A percentile compares a stretch with the other conserved stretches of the same genome.
Conservation (phyloP, 2,113 vertebrate species). For the Chaetodon trifascialis region DNA sequence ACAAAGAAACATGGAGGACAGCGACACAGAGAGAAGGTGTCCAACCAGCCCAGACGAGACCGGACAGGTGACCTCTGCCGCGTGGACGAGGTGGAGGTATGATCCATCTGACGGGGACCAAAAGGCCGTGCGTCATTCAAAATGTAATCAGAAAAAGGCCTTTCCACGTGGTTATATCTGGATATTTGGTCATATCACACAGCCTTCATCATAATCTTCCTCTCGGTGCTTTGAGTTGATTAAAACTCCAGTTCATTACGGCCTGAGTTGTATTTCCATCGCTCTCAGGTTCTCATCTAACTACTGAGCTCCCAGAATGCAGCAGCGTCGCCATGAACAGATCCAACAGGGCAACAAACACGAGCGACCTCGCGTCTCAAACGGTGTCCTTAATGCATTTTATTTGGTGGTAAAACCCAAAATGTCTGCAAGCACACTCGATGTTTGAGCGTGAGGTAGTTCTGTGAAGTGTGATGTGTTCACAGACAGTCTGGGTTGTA, state of each 20-base stretch:
- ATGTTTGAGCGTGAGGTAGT: neutral
- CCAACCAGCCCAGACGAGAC: no score
- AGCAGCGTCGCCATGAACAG: neutral
- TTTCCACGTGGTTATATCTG: no score
- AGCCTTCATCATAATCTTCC: no score
- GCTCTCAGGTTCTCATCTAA: neutral
- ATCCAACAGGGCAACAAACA: neutral
- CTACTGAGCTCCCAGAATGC: neutral
- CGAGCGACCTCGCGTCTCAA: no score
- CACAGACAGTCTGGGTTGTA: neutral
- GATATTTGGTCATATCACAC: no score
- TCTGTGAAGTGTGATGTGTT: neutral
- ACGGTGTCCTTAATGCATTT: neutral
- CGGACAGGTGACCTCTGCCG: no score
- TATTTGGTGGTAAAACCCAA: neutral
- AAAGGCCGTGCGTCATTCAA: no score
- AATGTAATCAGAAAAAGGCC: no score
- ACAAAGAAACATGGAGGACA: no score
- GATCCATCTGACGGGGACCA: no score
- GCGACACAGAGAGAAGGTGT: no score
- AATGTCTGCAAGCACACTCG: neutral
- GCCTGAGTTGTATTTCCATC: neutral
- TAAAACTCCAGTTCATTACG: neutral
- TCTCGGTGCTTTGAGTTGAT: neutral
- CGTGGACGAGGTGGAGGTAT: no score